phyloP scores from a whole-genome alignment of 2,888 invertebrate genomes.

The Seladonia tumulorum region DNA sequence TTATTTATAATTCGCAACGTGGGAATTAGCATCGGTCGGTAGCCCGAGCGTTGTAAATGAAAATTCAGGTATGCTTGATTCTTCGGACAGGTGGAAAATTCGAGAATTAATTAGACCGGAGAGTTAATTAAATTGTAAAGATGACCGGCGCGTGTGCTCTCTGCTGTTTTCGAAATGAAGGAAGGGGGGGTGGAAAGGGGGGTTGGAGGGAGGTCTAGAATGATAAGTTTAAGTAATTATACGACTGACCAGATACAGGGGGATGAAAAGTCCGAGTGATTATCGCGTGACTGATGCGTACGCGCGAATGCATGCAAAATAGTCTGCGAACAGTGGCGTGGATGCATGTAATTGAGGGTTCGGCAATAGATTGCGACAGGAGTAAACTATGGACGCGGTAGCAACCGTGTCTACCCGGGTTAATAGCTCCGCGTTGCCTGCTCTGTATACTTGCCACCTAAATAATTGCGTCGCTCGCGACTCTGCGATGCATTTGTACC shows the following conservation, averaged over 20 bases:
- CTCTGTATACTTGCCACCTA: background rate
- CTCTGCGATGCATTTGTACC: background rate
- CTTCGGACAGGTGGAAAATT: background rate
- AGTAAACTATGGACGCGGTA: conserved; percentile 52
- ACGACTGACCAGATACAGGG: background rate
- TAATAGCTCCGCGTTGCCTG: conserved; percentile 48
- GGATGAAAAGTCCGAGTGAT: conserved; percentile 15
- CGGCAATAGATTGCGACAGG: conserved; percentile 55
- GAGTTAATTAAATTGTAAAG: conserved; percentile 5
- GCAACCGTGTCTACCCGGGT: conserved; percentile 36
- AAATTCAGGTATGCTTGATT: background rate
- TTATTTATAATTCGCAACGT: background rate
- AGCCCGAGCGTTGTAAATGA: background rate
- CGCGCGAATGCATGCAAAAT: conserved; percentile 29
- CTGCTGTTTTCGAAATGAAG: background rate
- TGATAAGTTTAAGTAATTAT: conserved; percentile 11
- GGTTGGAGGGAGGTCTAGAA: background rate
- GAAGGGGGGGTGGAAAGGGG: background rate
- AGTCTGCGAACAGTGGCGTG: conserved; percentile 31
- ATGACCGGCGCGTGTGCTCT: background rate
- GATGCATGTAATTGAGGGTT: conserved; percentile 59
- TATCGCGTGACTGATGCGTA: conserved; percentile 40
- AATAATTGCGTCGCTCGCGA: conserved; percentile 30
- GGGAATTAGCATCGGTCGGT: background rate
- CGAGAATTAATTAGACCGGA: background rate